Evolutionary conservation across 1,140 invertebrate species (phyloP), one percentile per base, ranked within the genome.

Genomic region (Caerostris darwini): DNA sequence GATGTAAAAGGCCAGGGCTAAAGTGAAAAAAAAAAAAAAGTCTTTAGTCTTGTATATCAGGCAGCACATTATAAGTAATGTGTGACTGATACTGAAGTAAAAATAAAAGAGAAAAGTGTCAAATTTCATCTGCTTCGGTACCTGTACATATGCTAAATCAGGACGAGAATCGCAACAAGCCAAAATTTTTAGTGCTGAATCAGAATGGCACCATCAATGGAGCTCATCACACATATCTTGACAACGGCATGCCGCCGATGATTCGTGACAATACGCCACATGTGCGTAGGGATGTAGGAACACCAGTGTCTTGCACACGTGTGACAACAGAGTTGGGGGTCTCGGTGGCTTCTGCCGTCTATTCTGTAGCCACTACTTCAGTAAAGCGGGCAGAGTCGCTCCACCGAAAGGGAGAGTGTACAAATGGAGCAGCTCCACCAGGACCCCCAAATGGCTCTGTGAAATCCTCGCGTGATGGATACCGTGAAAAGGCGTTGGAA

Each of bases 401-500:
- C 50, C 93, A 94, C 53, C 69, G 93, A 2, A 94, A 94, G 85
- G 88, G 88, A 10, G 93, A 90, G 14, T 82, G 67, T 77, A 50
- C 64, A 2, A 89, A 88, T 77, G 92, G 92, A 34, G 14, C 57
- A 54, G 54, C 59, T 53, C 92, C 83, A 8, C 50, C 69, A 4
- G 87, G 93, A 7, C n/a, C 61, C 10, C 81, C 61, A 8, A 92
- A 92, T 69, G 90, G 90, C 61, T 91, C 94, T 59, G 92, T 94
- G 1, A 94, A 94, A 64, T 94, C 94, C 34, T 94, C 91, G 3
- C 54, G 94, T 14, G 91, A 94, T 93, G 94, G 94, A 90, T 98
- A 98, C 96, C 97, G 98, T 96, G 97, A 98, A 96, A 98, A 98
- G 96, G 98, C 98, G 95, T 97, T 99, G 96, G 97, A 97, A 96